Conservation (phyloP, 2,113 vertebrate species). For the Eupsittula cactorum region DNA sequence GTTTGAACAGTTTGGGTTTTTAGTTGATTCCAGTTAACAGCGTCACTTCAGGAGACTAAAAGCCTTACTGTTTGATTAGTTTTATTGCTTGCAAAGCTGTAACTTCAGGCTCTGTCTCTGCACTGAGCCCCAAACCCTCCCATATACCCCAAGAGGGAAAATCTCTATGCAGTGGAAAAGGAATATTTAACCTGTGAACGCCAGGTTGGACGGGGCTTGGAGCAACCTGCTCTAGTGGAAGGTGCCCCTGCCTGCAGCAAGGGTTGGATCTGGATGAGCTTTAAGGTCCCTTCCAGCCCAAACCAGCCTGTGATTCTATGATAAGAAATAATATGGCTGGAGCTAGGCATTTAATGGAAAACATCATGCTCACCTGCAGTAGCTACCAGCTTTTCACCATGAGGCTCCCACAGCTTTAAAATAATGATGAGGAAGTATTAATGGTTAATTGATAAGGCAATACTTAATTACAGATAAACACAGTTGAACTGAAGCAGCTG, state of each 20-base stretch:
- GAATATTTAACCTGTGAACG: not conserved
- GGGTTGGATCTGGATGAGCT: not conserved
- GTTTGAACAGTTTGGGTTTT: not conserved
- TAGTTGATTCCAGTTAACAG: conserved; percentile 48
- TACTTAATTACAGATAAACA: conserved; percentile 43
- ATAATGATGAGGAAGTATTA: not conserved
- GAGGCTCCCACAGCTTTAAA: not conserved
- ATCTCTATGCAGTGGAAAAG: not conserved
- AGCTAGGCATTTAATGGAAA: not conserved
- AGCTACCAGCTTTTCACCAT: not conserved
- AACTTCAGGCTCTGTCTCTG: not conserved
- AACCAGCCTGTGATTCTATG: not conserved
- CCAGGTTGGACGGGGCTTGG: not conserved
- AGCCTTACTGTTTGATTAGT: conserved; percentile 34
- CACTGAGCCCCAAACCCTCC: not conserved
- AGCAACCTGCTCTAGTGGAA: not conserved
- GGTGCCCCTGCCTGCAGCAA: not conserved
- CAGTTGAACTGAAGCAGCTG: not conserved
- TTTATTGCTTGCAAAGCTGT: not conserved
- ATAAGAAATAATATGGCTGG: accelerated
- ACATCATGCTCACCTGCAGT: not conserved
- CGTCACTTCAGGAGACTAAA: conserved; percentile 41
- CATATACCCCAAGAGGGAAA: not conserved
- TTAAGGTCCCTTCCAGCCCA: not conserved
- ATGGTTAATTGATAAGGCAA: conserved; percentile 34